phyloP scores from a whole-genome alignment of 2,888 invertebrate species.

The Meganola albula region DNA sequence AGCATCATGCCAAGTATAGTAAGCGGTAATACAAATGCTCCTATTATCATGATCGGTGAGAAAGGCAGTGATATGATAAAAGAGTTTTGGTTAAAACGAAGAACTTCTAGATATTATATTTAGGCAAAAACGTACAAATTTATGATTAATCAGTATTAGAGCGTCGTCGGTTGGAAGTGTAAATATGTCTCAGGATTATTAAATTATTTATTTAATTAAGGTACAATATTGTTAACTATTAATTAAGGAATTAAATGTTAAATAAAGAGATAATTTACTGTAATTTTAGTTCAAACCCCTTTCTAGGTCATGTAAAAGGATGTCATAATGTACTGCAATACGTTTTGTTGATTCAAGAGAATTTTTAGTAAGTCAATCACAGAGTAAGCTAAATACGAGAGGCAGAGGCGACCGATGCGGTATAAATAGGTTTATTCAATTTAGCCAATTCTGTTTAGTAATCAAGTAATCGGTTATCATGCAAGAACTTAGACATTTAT shows the following conservation, averaged over 20 bases:
- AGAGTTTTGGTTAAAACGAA: conserved; percentile 85
- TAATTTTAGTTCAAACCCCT: conserved; percentile 11
- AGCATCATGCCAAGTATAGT: conserved; percentile 92
- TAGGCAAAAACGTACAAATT: conserved; percentile 28
- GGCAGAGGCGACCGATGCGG: too few relatives aligned
- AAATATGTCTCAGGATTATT: conserved; percentile 22
- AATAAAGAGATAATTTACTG: conserved; percentile 8
- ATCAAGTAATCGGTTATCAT: too few relatives aligned
- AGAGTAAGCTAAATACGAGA: conserved; percentile 18
- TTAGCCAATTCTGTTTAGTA: too few relatives aligned
- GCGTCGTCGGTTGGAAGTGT: too few relatives aligned
- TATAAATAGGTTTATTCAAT: too few relatives aligned
- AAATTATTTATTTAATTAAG: conserved; percentile 12
- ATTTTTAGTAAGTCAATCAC: conserved; percentile 14
- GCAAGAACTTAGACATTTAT: too few relatives aligned
- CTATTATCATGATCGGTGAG: conserved; percentile 93
- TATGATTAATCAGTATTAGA: conserved; percentile 32
- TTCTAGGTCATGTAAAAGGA: conserved; percentile 21
- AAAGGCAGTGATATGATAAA: conserved; percentile 93
- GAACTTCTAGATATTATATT: conserved; percentile 62
- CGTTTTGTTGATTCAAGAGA: conserved; percentile 19
- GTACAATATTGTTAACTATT: conserved; percentile 11
- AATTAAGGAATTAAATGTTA: conserved; percentile 14
- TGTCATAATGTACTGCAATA: conserved; percentile 20
- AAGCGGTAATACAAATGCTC: conserved; percentile 92